Base-by-base conservation (phyloP, 1,140 invertebrate genomes). In the Caerostris darwini region DNA sequence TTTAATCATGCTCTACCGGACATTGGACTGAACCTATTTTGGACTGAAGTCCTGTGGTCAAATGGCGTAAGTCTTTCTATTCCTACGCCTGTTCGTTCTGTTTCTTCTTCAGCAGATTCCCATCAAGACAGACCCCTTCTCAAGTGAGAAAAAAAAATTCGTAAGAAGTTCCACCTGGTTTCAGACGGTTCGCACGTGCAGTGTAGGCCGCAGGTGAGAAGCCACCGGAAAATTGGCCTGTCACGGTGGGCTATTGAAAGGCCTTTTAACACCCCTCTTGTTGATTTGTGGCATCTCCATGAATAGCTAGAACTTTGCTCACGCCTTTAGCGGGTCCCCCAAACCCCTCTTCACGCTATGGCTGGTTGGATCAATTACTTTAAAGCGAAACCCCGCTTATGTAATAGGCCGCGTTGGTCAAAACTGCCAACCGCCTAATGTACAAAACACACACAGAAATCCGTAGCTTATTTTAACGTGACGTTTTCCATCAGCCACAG, bases 161-260 rank as follows among this genome's bases (percentile, higher is more conserved):
- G 8, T 50, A 85, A 59, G 83, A 58, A 85, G 56, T 61, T 82
- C 90, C 90, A 91, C 90, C 90, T 91, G 90, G 90, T 91, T 69
- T 87, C 81, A 83, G 85, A 64, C 14, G 56, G 8, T 88, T 71
- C 90, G 64, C 87, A 89, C 87, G 87, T 89, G 90, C 90, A 91
- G 19, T 53, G 69, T 71, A 59, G 77, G 53, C 57, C 90, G 90
- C 90, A 91, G 90, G 90, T 91, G 90, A 91, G 90, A 91, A 91
- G 90, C 69, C 90, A 91, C 69, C 90, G 90, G 71, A 91, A 91
- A 91, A 91, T 91, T 91, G 87, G 71, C 71, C 90, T 82, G 90
- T 91, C 90, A 91, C 90, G 90, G 90, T 91, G 90, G 88, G 53
- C 71, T 53, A 91, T 91, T 91, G 90, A 91, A 91, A 91, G 89